A percentile compares a stretch with the other conserved stretches of the same genome.
These are phyloP conservation scores for Drosophila emarginata DNA, from an alignment of 2,888 invertebrate species.

Conservation along the genomic window DNA sequence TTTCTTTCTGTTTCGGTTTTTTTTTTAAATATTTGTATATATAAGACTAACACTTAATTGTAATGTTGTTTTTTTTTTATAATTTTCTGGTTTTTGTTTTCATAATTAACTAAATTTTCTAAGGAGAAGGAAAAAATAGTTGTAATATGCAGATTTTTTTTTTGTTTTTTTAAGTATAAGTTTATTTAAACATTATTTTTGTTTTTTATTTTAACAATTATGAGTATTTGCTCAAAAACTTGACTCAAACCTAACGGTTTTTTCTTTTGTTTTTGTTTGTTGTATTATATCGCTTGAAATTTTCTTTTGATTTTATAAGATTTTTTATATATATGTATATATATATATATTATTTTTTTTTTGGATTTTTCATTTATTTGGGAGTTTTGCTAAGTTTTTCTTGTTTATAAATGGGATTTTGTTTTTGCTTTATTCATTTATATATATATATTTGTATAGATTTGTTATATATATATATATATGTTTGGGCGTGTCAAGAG, in stretches of 20 bases:
- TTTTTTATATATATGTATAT: slow-evolving; percentile 39
- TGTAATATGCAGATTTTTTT: slow-evolving; percentile 58
- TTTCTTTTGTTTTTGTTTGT: slow-evolving; percentile 48
- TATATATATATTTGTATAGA: slow-evolving; percentile 46
- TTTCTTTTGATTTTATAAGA: slow-evolving; percentile 33
- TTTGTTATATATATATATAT: slow-evolving; percentile 36
- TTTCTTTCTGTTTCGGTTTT: slow-evolving; percentile 32
- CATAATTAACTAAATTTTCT: slow-evolving; percentile 79
- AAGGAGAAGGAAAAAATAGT: slow-evolving; percentile 70
- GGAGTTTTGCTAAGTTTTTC: slow-evolving; percentile 29
- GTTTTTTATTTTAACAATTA: slow-evolving; percentile 70
- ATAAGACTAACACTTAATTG: slow-evolving; percentile 79
- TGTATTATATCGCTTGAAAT: slow-evolving; percentile 50
- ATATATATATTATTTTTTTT: too few relatives aligned
- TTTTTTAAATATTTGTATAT: slow-evolving; percentile 64
- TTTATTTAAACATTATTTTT: slow-evolving; percentile 58
- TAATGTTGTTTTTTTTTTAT: slow-evolving; percentile 54
- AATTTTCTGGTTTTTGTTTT: slow-evolving; percentile 39
- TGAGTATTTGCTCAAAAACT: slow-evolving; percentile 74
- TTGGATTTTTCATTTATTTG: slow-evolving; percentile 31
- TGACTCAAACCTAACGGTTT: slow-evolving; percentile 58
- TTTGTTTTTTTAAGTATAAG: slow-evolving; percentile 51
- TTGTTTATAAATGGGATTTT: slow-evolving; percentile 22
- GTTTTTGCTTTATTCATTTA: slow-evolving; percentile 32
- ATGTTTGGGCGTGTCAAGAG: slow-evolving; percentile 28